Base-by-base conservation (phyloP, 2,888 invertebrate genomes). In the Metopia argyrocephala region DNA sequence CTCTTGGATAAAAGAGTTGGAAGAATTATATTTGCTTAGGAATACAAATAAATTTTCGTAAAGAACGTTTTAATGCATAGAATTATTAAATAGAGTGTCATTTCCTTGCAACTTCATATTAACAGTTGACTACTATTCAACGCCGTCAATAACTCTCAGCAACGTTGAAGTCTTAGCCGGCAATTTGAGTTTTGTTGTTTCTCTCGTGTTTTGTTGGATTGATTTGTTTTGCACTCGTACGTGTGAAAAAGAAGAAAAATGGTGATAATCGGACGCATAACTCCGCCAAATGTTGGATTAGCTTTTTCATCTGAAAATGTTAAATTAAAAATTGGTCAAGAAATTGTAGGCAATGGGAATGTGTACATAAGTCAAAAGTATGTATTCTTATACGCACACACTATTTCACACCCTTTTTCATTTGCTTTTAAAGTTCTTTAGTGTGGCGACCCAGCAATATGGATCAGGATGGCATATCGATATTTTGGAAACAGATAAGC, bases 301-400 rank as follows among this genome's bases (percentile, higher is more conserved):
- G 82, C 90, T n/a, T 90, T 89, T 62, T 86, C 87, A 7, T 85
- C 88, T 5, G 85, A 86, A 71, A 87, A 89, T 79, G 87, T 89
- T 27, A 84, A 88, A 76, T 83, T 90, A 7, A 89, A 89, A 81
- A 87, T 90, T 59, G 89, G 87, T 4, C 85, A 88, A 9, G 85
- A 86, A 66, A 66, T 86, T 2, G 82, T 90, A n/a, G 88, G 87
- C 20, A 84, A 82, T 5, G 90, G 90, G 59, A 88, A 85, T 23
- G 76, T 90, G 46, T 90, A 90, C 76, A 87, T 90, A 5, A 88
- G 87, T 28, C 89, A 89, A 84, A 89, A 88, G 90, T 90, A 78
- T 85, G 86, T 62, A 46, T 57, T 9, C 45, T 9, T 4, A 27
- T 9, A 65, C 62, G 5, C 27, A 56, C 45, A 69, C n/a, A 54